Conservation (phyloP, 2,113 vertebrate genomes). For the Eurypyga helias region DNA sequence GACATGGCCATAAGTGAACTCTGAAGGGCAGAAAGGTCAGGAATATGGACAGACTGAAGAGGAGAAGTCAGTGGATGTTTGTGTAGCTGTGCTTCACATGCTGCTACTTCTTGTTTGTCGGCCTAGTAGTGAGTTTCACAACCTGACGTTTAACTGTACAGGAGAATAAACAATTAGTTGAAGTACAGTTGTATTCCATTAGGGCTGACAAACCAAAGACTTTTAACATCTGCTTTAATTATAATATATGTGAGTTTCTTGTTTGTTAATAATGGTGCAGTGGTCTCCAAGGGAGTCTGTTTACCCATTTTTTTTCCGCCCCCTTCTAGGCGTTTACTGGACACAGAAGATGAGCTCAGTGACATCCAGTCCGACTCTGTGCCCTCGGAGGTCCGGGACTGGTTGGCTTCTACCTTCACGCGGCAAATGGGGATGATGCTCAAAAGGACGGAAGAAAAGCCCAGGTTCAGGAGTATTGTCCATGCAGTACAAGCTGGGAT, state of each 20-base stretch:
- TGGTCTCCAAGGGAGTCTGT: neutral
- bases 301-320: neutral
- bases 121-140: neutral
- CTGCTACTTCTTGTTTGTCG: neutral
- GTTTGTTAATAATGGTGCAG: neutral
- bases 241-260: neutral
- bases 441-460: conserved; percentile 91
- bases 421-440: conserved; percentile 98
- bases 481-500: conserved; percentile 98
- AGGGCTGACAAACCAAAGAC: neutral
- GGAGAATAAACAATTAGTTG: neutral
- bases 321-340: conserved; percentile 85
- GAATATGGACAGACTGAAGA: neutral
- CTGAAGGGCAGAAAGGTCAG: neutral
- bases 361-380: conserved; percentile 96
- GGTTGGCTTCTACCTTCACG: conserved; percentile 97
- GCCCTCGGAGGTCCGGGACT: conserved; percentile 97
- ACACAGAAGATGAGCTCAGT: conserved; percentile 97
- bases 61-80: neutral
- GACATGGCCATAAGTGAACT: neutral
- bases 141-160: neutral
- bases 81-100: neutral
- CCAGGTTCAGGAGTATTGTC: conserved; percentile 94
- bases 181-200: neutral
- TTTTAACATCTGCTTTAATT: neutral